Evolutionary conservation across 2,888 invertebrate genomes (phyloP), one percentile per base, ranked within the genome.

Genomic region (Lysandra bellargus): DNA sequence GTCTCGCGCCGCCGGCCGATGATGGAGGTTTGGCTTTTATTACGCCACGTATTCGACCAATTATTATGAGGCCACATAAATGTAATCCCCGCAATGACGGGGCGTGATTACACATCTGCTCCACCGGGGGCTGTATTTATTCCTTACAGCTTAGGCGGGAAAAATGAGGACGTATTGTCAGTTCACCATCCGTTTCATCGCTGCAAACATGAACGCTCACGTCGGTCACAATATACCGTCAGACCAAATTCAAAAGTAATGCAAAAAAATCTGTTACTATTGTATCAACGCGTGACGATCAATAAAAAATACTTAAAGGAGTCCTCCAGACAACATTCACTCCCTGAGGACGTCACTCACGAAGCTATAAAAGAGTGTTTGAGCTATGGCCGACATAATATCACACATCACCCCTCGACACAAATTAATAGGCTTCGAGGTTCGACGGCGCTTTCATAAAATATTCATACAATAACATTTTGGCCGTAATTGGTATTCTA

Each of bases 101-200:
- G 14, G 12, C 33, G 33, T 69, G 69, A 69, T 69, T 69, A 37
- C 14, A 69, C 69, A 69, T 69, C 69, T 69, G 69, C 33, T 69
- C 14, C 69, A 69, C 69, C 30, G 30, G 64, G 30, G 64, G 30
- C 30, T 64, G 23, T 64, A 37, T 69, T 37, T 69, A 33, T 12
- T 37, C 14, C 30, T 1, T 17, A 9, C 14, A 23, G 64, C 69
- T 69, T 33, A 14, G 64, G 4, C 5, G 33, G 69, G 33, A 9
- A 69, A 33, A 69, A 69, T 69, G 6, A 69, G n/a, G 61, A 69
- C 33, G 33, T 5, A 3, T 69, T 69, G 9, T 33, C 30, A 69
- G 33, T 69, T 33, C 14, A 5, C 14, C 33, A 4, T 37, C 33
- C 37, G 37, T 2, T 37, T 37, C 37, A 37, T 37, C 3, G 37